phyloP scores from a whole-genome alignment of 2,888 invertebrate genomes.

The Orthosia gracilis region DNA sequence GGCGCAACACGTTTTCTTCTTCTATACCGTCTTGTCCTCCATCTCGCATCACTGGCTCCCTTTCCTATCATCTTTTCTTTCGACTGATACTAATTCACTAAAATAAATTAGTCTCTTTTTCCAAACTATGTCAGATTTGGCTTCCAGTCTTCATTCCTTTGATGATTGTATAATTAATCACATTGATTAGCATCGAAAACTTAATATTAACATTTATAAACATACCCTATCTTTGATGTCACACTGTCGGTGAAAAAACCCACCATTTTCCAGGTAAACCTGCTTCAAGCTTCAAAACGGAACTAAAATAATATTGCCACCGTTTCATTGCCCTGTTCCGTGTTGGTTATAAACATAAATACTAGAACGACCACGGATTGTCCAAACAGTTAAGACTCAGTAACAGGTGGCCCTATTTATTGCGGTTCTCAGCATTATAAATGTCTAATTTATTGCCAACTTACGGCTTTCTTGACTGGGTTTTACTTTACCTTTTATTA shows the following conservation, averaged over 20 bases:
- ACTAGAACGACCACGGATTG: constrained; percentile 12
- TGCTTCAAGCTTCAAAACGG: background rate
- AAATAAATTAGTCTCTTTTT: too few species aligned
- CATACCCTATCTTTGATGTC: background rate
- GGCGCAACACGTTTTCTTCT: too few species aligned
- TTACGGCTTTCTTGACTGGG: constrained; percentile 24
- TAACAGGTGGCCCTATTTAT: constrained; percentile 62
- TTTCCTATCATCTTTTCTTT: too few species aligned
- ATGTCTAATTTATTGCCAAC: constrained; percentile 41
- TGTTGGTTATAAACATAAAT: constrained; percentile 18
- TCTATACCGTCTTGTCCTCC: too few species aligned
- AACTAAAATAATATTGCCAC: constrained; percentile 8
- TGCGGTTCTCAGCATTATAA: constrained; percentile 34
- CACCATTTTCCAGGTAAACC: background rate
- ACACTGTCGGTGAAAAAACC: background rate
- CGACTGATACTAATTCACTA: too few species aligned
- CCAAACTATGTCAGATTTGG: too few species aligned
- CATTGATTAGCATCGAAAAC: too few species aligned
- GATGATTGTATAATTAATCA: too few species aligned
- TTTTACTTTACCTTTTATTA: constrained; percentile 37
- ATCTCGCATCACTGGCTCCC: too few species aligned
- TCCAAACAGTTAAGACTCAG: constrained; percentile 4
- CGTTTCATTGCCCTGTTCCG: background rate
- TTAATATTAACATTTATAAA: background rate
- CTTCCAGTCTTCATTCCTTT: too few species aligned